A percentile compares a stretch with the other conserved stretches of the same genome.
Evolutionary conservation across 1,140 invertebrate genomes (phyloP).

Genomic region (Pogonomyrmex californicus): DNA sequence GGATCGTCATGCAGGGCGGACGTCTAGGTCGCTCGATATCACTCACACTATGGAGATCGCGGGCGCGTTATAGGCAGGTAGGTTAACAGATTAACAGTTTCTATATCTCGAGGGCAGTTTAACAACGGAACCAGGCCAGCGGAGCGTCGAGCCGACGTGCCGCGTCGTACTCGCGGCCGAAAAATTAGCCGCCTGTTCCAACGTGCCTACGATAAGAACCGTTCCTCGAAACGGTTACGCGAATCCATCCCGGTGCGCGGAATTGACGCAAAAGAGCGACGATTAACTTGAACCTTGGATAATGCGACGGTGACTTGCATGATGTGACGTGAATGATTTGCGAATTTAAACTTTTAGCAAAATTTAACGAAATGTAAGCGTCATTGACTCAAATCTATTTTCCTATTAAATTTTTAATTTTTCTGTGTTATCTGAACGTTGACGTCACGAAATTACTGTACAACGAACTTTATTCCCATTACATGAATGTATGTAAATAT

Average conservation of each 20-base stretch:
- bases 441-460: background rate
- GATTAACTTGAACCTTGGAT: background rate
- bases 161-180: constrained; percentile 32
- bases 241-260: background rate
- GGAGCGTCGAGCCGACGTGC: constrained; percentile 50
- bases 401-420: background rate
- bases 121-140: constrained; percentile 77
- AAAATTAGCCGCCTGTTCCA: constrained; percentile 39
- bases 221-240: background rate
- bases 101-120: constrained; percentile 76
- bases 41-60: constrained; percentile 63
- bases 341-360: background rate
- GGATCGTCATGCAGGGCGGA: constrained; percentile 66
- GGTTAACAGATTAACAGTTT: constrained; percentile 76
- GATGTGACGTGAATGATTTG: background rate
- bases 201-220: constrained; percentile 17
- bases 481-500: constrained; percentile 6
- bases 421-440: background rate
- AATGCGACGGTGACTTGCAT: background rate
- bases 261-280: background rate
- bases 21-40: constrained; percentile 76
- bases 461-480: background rate
- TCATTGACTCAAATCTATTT: background rate
- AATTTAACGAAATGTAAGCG: background rate
- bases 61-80: constrained; percentile 67